Percentiles rank a stretch among this genome's conserved stretches.
Conservation (phyloP, 2,888 invertebrate genomes). For the Sarcophaga rosellei region DNA sequence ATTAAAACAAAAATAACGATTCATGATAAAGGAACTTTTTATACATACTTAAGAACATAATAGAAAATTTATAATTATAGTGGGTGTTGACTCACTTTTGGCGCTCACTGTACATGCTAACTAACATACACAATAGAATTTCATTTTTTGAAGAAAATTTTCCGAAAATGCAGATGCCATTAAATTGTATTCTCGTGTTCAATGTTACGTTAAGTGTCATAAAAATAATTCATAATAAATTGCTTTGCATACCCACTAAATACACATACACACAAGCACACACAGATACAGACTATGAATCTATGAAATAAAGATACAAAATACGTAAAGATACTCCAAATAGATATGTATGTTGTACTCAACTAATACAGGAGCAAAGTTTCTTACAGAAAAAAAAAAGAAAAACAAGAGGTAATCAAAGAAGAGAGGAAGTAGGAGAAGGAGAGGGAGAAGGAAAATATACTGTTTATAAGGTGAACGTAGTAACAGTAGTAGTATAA, state of each 20-base stretch:
- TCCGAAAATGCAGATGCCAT: conserved; percentile 58
- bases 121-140: conserved; percentile 22
- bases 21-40: too few relatives aligned
- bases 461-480: conserved; percentile 75
- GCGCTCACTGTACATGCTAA: too few relatives aligned
- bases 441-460: conserved; percentile 40
- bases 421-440: not conserved
- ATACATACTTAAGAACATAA: too few relatives aligned
- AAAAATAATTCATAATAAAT: conserved; percentile 82
- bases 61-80: too few relatives aligned
- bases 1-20: too few relatives aligned
- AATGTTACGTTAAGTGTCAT: conserved; percentile 79
- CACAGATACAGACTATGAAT: not conserved
- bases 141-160: conserved; percentile 28
- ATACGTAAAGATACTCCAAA: not conserved
- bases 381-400: not conserved
- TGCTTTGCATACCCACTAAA: conserved; percentile 77
- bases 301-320: conserved; percentile 24
- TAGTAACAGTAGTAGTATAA: conserved; percentile 71
- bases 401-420: conserved; percentile 43
- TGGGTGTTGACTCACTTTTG: too few relatives aligned
- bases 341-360: not conserved
- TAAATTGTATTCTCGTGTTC: conserved; percentile 72
- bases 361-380: not conserved
- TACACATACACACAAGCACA: not conserved